Evolutionary conservation across 2,888 invertebrate genomes (phyloP), one percentile per base, ranked within the genome.

Genomic region (Eubasilissa splendida): DNA sequence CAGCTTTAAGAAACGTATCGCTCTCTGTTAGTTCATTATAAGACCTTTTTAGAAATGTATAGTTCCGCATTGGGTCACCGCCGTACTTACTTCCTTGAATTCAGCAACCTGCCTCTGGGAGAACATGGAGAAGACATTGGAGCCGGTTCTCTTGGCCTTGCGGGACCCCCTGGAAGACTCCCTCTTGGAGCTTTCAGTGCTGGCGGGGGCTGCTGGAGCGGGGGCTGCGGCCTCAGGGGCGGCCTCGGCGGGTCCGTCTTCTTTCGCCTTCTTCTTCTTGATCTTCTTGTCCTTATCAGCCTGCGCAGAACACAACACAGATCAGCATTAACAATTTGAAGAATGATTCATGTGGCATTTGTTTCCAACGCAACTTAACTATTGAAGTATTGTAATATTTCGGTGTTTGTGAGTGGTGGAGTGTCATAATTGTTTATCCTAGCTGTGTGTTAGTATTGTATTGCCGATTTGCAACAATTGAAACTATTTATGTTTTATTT

Each of bases 71-170:
- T 58, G 58, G 14, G 58, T 42, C 4, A 54, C n/a, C 0, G 14
- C 10, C 54, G 9, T 58, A 42, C 74, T 60, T 86, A 96, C 96
- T 93, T 97, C 97, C 91, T 97, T 97, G 94, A 97, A 97, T 91
- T 97, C 97, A 87, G 97, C 96, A 87, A 97, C 96, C 92, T 97
- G 97, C 91, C 95, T 95, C 92, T 97, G 97, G 86, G 97, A 95
- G 94, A 98, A 97, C 95, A 97, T 97, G 88, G 97, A 97, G 94
- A 97, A 97, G 89, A 97, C 97, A 91, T 96, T 97, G 92, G 97
- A 97, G 86, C 97, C 97, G 88, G 96, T 93, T 88, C 96, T 94
- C 91, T 97, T 97, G 86, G 95, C 95, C 88, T 92, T 91, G 88
- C 92, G 93, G 89, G 95, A 96, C 86, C 96, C 95, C 86, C 96